Evolutionary conservation across 2,888 invertebrate species (phyloP), one percentile per base, ranked within the genome.

Genomic region (Netelia virgata): DNA sequence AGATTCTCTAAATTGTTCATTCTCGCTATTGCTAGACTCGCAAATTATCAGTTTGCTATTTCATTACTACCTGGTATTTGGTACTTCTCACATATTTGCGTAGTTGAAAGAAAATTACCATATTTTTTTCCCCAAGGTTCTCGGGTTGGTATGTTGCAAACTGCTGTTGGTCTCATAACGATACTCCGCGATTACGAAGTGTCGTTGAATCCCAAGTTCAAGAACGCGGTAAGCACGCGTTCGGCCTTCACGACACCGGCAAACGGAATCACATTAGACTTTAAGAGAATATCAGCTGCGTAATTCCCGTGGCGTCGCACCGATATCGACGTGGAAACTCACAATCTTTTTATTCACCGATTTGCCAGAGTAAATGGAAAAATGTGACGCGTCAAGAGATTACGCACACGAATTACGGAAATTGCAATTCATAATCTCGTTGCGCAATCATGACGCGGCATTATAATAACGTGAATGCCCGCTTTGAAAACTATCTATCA

Each of bases 141-240:
- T 43, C 86, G 91, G 11, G 75, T 90, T 1, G 92, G 92, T 16
- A 72, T 81, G 18, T 16, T 92, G 14, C 90, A 90, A 83, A 88
- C 88, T 3, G 73, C 86, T 9, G 88, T 91, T 16, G 91, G 88
- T 28, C 14, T 92, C 5, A 86, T 91, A 16, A 87, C 89, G 10
- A 82, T 92, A 64, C 75, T 92, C 0, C 86, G 87, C 1, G 84
- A 90, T 72, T 91, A 90, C 57, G 88, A 92, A 80, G 86, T 92
- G 11, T 78, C 87, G 0, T 14, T 90, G 2, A 88, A 91, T 81
- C 82, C 89, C 1, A 78, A 76, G 1, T 87, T 77, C 43, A 83
- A 85, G 10, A 76, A 78, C 36, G 75, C 55, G 8, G 16, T 88
- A 5, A 89, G 88, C 36, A 73, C 41, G 1, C 82, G 86, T 11